Conservation (phyloP, 35 echinoderm and acorn worm species). For the Ophioderma brevispina region DNA sequence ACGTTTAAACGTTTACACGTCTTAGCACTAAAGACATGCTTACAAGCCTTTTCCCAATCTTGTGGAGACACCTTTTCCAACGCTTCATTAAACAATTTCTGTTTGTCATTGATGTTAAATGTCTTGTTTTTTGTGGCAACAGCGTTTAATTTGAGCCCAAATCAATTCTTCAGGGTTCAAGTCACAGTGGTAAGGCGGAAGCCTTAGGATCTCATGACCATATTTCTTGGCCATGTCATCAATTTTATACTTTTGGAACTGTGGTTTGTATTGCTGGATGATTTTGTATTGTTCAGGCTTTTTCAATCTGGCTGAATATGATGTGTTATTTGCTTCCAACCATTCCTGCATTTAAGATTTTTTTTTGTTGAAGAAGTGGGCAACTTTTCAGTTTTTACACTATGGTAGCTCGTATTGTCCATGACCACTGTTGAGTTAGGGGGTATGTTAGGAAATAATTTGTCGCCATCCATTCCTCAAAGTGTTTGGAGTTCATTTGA, state of each 20-base stretch:
- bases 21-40: too few species aligned
- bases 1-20: too few species aligned
- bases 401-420: background rate
- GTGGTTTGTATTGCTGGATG: background rate
- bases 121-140: background rate
- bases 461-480: background rate
- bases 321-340: background rate
- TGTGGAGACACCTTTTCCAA: background rate
- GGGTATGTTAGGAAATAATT: background rate
- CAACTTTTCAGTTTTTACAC: background rate
- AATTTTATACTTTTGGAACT: background rate
- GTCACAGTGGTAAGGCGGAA: background rate
- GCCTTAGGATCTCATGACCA: background rate
- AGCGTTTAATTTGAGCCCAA: background rate
- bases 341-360: background rate
- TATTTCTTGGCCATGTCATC: background rate
- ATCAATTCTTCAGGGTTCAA: background rate
- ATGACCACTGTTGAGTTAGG: conserved; percentile 2
- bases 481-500: background rate
- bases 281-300: background rate
- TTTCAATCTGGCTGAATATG: background rate
- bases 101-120: background rate
- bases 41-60: background rate
- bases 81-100: background rate
- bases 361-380: background rate